Conservation (phyloP, 2,113 vertebrate genomes). For the Recurvirostra avosetta region DNA sequence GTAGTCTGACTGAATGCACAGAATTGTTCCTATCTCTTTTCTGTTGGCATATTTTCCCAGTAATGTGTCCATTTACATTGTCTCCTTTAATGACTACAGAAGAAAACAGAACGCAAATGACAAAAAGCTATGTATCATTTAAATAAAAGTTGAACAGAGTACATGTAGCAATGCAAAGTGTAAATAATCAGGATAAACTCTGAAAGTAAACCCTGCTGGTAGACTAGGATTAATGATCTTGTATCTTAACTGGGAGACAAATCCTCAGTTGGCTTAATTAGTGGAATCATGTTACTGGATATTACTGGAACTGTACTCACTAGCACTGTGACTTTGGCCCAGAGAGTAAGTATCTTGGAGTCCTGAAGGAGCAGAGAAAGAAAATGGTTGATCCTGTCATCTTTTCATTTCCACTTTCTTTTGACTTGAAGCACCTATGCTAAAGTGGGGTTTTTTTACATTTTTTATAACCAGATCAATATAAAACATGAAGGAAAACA, state of each 20-base stretch:
- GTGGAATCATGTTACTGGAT: background rate
- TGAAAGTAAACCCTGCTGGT: background rate
- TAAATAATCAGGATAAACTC: background rate
- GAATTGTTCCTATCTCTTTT: background rate
- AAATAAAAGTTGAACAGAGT: background rate
- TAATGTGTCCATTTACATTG: background rate
- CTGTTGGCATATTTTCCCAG: background rate
- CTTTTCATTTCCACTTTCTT: background rate
- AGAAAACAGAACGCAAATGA: background rate
- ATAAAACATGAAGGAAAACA: background rate
- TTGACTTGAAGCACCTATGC: background rate
- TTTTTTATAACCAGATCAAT: background rate
- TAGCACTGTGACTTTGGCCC: background rate
- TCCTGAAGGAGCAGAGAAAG: background rate
- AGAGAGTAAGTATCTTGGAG: background rate
- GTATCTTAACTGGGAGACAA: background rate
- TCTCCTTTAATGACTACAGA: background rate
- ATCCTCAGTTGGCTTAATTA: background rate
- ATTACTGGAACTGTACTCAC: background rate
- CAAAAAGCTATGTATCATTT: background rate
- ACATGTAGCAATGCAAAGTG: background rate
- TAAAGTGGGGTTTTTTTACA: background rate
- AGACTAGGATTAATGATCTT: background rate
- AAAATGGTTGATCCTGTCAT: background rate
- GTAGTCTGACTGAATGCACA: background rate